Base-by-base conservation (phyloP, 1,140 invertebrate genomes). In the Asbolus verrucosus region DNA sequence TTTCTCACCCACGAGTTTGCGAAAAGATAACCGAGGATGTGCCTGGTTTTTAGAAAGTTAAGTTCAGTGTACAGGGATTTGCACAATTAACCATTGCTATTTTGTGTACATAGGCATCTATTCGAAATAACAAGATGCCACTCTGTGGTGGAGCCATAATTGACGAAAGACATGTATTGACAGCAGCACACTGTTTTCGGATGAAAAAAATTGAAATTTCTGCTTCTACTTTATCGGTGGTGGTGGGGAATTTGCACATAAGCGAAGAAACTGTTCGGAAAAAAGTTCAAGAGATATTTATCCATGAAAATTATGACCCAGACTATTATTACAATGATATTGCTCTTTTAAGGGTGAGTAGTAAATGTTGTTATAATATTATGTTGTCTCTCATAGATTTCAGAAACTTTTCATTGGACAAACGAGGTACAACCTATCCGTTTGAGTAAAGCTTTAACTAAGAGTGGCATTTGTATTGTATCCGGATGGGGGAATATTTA, bases 121-220 rank as follows among this genome's bases (percentile, higher is more conserved):
- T 61, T 31, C 5, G 11, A 8, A 11, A 61, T 9, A 16, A 61
- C 11, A 27, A 16, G 1, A 13, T 16, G 2, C 54, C 27, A 24
- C 14, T 11, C n/a, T 61, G 54, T 33, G 54, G 54, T 5, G 54
- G 21, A 31, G 6, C 54, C 13, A 61, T 61, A 30, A 61, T 61
- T 13, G 54, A 61, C 16, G 21, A 61, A 61, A 30, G 19, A 30
- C 54, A 61, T 33, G 13, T 61, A n/a, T 15, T 61, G 13, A 61
- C 54, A 3, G 54, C 54, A 16, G 27, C 33, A 18, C 33, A 63
- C 24, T 63, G 61, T 31, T 62, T 33, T 14, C n/a, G n/a, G n/a
- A n/a, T n/a, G n/a, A n/a, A n/a, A n/a, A n/a, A n/a, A n/a, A n/a
- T n/a, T n/a, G n/a, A n/a, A n/a, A n/a, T n/a, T n/a, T n/a, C n/a